Percentiles rank a stretch among this genome's conserved stretches.
Conservation (phyloP, 1,140 invertebrate species). For the Chironomus striatipennis region DNA sequence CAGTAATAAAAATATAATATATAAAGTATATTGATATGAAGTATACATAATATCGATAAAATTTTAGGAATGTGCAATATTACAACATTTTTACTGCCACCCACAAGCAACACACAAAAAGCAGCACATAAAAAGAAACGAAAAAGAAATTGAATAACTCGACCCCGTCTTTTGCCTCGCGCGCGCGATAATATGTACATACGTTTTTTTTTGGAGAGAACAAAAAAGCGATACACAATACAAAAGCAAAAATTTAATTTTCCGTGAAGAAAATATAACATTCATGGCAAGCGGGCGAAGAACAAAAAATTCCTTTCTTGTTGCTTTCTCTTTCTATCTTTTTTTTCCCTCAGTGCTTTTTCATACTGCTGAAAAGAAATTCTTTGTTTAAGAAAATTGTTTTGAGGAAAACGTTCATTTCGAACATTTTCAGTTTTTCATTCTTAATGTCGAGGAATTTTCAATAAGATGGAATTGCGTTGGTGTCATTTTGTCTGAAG, state of each 20-base stretch:
- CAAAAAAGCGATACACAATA: neutral
- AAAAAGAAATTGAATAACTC: conserved; percentile 19
- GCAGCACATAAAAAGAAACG: neutral
- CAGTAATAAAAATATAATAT: neutral
- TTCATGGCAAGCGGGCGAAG: neutral
- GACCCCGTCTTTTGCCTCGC: neutral
- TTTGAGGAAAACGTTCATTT: conserved; percentile 10
- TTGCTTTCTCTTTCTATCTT: too few species aligned
- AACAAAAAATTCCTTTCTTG: conserved; percentile 5
- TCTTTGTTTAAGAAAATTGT: conserved; percentile 23
- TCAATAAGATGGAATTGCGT: too few species aligned
- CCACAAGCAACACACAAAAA: neutral
- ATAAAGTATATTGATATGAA: conserved; percentile 10
- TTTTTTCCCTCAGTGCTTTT: neutral
- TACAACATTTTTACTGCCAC: conserved; percentile 21
- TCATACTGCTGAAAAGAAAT: neutral
- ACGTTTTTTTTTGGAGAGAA: neutral
- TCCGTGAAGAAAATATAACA: conserved; percentile 8
- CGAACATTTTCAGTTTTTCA: neutral
- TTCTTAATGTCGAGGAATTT: too few species aligned
- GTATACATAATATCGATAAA: conserved; percentile 9
- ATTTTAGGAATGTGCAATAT: conserved; percentile 19
- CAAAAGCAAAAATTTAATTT: conserved; percentile 22
- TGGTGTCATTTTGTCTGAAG: too few species aligned
- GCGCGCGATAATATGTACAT: neutral